Evolutionary conservation across 2,797 vertebrate genomes (phyloP).

Genomic region (Rhodeus uyekii): DNA sequence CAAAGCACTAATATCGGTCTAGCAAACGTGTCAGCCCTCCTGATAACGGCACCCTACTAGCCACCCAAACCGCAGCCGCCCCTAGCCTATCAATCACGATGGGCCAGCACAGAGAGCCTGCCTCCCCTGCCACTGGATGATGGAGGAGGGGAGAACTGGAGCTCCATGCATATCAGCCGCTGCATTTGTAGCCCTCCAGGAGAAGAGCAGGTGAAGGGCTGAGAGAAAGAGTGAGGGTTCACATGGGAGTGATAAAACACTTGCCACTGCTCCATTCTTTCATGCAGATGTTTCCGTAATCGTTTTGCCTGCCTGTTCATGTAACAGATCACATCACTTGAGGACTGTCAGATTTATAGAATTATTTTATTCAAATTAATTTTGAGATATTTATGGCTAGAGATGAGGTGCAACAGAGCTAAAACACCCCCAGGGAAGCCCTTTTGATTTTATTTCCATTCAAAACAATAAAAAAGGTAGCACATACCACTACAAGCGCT

Average conservation of each 20-base stretch:
- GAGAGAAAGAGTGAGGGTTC: conserved; percentile 11
- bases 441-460: background rate
- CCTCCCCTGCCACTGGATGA: conserved; percentile 81
- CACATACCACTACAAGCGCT: background rate
- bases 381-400: background rate
- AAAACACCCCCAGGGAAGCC: background rate
- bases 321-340: background rate
- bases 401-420: background rate
- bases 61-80: conserved; percentile 71
- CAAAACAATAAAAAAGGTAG: background rate
- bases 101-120: conserved; percentile 80
- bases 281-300: conserved; percentile 9
- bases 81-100: conserved; percentile 84
- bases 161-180: conserved; percentile 69
- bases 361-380: background rate
- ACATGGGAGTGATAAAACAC: conserved; percentile 31
- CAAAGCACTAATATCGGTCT: background rate
- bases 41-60: conserved; percentile 42
- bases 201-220: conserved; percentile 40
- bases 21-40: conserved; percentile 73
- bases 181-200: conserved; percentile 35
- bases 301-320: background rate
- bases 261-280: conserved; percentile 4
- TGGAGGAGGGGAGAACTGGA: conserved; percentile 80
- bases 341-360: background rate